Percentiles rank a stretch among this genome's conserved stretches.
Conservation (phyloP, 2,888 invertebrate genomes). For the Tromatobia lineatoria region DNA sequence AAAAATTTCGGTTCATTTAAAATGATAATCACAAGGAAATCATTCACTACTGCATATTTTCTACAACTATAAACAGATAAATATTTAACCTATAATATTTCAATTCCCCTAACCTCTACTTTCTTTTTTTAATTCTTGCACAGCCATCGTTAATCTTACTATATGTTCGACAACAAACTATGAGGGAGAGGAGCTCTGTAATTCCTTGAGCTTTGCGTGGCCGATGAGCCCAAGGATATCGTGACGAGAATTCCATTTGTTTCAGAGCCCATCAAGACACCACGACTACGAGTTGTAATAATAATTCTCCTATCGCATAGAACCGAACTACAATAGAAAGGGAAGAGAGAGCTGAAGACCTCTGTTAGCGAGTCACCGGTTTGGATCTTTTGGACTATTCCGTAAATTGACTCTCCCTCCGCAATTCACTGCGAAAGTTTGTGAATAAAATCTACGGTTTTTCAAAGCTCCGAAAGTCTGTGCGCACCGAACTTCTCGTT, state of each 20-base stretch:
- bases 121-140: not conserved
- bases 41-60: not conserved
- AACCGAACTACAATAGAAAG: not conserved
- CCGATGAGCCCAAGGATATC: constrained; percentile 50
- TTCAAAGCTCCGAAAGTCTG: constrained; percentile 8
- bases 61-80: not conserved
- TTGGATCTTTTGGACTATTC: constrained; percentile 3
- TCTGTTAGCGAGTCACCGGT: constrained; percentile 6
- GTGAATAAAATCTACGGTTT: constrained; percentile 39
- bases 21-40: too few relatives aligned
- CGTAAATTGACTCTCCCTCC: constrained; percentile 15
- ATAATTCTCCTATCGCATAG: constrained; percentile 61
- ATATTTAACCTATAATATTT: not conserved
- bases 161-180: constrained; percentile 2
- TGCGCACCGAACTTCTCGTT: not conserved
- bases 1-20: too few relatives aligned
- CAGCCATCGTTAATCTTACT: not conserved
- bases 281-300: constrained; percentile 56
- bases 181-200: constrained; percentile 19
- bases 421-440: constrained; percentile 20
- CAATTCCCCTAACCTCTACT: not conserved
- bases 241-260: constrained; percentile 65
- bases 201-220: constrained; percentile 49
- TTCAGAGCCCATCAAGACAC: constrained; percentile 63
- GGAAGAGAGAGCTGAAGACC: constrained; percentile 15